Percentiles rank a stretch among this genome's conserved stretches.
phyloP scores from a whole-genome alignment of 2,797 vertebrate species.

The Loris lydekkerianus region DNA sequence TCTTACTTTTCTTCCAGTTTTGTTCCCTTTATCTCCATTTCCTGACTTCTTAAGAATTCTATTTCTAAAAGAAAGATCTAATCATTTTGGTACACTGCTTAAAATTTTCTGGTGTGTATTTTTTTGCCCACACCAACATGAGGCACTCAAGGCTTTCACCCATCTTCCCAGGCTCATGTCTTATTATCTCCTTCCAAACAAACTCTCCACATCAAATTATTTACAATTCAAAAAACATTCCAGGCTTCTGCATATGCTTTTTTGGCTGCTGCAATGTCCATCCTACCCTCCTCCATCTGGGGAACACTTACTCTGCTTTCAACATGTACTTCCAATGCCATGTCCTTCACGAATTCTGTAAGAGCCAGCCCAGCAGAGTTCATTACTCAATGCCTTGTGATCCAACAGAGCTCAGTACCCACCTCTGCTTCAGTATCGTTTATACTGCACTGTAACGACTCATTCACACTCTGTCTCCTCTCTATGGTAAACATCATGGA shows the following conservation, averaged over 20 bases:
- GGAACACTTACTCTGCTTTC: neutral
- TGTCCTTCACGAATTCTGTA: neutral
- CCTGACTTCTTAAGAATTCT: neutral
- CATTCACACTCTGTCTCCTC: neutral
- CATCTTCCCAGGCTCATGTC: neutral
- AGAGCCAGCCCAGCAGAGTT: neutral
- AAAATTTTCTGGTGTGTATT: neutral
- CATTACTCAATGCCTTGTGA: neutral
- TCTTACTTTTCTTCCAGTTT: neutral
- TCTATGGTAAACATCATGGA: neutral
- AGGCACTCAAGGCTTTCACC: neutral
- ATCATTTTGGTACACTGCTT: neutral
- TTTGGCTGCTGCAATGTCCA: neutral
- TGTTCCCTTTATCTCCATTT: neutral
- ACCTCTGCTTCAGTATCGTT: neutral
- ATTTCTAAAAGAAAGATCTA: neutral
- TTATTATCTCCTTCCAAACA: neutral
- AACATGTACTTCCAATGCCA: neutral
- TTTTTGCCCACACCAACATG: neutral
- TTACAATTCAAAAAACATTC: neutral
- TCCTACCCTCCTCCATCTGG: neutral
- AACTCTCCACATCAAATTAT: neutral
- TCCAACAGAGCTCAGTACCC: neutral
- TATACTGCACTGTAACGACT: neutral
- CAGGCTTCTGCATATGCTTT: neutral